Percentiles rank a stretch among this genome's conserved stretches.
These are phyloP conservation scores for Austrolebias charrua DNA, from an alignment of 2,797 vertebrate genomes.

Conservation along the genomic window DNA sequence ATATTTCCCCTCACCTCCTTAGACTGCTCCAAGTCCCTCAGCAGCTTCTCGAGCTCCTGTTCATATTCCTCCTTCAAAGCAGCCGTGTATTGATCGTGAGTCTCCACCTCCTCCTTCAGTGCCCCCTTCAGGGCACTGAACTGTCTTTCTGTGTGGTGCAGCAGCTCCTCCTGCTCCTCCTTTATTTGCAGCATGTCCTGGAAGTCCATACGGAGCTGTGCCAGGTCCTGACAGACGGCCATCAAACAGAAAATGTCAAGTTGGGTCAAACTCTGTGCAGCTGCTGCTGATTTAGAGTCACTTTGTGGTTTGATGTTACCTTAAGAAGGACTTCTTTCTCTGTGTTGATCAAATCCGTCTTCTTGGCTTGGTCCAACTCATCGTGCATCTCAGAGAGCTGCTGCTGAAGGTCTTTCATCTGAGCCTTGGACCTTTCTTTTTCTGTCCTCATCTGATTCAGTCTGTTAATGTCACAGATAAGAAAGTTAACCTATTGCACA, in stretches of 20 bases:
- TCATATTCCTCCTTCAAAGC: slow-evolving; percentile 87
- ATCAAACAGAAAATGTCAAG: slow-evolving; percentile 4
- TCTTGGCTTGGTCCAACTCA: slow-evolving; percentile 89
- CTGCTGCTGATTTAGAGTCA: slow-evolving; percentile 2
- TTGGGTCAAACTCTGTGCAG: slow-evolving; percentile 3
- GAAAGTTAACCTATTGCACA: neutral
- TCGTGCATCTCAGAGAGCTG: slow-evolving; percentile 98
- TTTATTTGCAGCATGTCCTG: slow-evolving; percentile 84
- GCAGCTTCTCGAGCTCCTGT: slow-evolving; percentile 81
- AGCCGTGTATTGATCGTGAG: slow-evolving; percentile 88
- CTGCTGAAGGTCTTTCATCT: slow-evolving; percentile 93
- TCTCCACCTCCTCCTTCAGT: slow-evolving; percentile 91
- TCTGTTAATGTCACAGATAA: slow-evolving; percentile 63
- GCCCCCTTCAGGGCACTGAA: slow-evolving; percentile 89
- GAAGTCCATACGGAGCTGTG: slow-evolving; percentile 85
- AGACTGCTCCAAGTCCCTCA: slow-evolving; percentile 78
- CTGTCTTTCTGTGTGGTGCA: slow-evolving; percentile 87
- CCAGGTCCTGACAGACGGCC: slow-evolving; percentile 78
- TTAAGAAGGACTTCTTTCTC: slow-evolving; percentile 87
- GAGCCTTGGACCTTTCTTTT: slow-evolving; percentile 85
- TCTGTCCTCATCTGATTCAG: slow-evolving; percentile 89
- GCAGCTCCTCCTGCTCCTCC: slow-evolving; percentile 90
- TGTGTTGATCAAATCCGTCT: slow-evolving; percentile 69
- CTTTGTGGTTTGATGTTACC: slow-evolving; percentile 71
- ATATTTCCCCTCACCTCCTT: slow-evolving; percentile 77